Percentiles rank a stretch among this genome's conserved stretches.
Evolutionary conservation across 2,113 vertebrate species (phyloP).

Genomic region (Condylura cristata): DNA sequence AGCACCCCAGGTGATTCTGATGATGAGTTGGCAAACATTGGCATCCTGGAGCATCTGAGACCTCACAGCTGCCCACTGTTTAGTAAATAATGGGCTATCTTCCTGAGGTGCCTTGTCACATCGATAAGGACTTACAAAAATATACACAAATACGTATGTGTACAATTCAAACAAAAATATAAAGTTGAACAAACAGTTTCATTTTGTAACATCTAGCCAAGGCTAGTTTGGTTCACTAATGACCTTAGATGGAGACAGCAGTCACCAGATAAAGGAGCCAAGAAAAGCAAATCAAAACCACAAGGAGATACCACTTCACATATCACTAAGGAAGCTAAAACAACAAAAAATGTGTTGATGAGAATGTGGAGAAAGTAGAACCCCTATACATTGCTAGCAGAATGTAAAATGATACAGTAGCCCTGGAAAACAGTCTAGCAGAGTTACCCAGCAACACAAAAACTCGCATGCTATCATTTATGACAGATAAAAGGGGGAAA

Average conservation of each 20-base stretch:
- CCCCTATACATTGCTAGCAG: too few relatives aligned
- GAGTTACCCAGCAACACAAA: neutral
- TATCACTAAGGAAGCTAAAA: neutral
- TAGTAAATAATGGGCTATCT: neutral
- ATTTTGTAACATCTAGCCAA: neutral
- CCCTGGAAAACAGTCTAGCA: too few relatives aligned
- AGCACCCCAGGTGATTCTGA: neutral
- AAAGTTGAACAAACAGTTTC: neutral
- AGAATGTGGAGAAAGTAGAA: too few relatives aligned
- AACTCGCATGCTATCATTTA: too few relatives aligned
- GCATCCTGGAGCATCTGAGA: fast-evolving
- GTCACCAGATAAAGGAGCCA: neutral
- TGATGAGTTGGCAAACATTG: too few relatives aligned
- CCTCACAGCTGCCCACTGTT: neutral
- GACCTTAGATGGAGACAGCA: neutral
- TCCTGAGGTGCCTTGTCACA: neutral
- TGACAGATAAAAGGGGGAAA: neutral
- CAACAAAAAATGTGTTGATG: neutral
- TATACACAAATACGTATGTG: too few relatives aligned
- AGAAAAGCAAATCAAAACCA: neutral
- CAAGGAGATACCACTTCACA: neutral
- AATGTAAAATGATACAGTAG: too few relatives aligned
- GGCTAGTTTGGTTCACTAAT: neutral
- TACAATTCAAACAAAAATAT: neutral
- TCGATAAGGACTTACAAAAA: neutral